Percentiles rank a stretch among this genome's conserved stretches.
Conservation (phyloP, 2,113 vertebrate genomes). For the Phodopus roborovskii region DNA sequence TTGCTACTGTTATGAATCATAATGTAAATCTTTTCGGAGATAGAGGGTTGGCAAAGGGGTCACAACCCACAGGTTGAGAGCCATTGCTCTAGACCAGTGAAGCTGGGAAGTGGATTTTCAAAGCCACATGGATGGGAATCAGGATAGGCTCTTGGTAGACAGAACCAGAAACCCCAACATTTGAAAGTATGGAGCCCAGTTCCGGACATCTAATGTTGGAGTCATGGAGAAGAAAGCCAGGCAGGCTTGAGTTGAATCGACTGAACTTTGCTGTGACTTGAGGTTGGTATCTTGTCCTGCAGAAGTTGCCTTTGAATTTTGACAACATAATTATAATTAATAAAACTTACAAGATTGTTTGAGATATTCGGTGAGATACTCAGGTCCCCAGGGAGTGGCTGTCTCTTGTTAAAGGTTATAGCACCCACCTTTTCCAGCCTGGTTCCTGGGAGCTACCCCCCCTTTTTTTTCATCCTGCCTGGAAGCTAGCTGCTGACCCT, state of each 20-base stretch:
- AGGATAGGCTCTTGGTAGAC: neutral
- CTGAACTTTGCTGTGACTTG: neutral
- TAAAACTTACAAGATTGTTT: neutral
- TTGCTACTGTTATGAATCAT: neutral
- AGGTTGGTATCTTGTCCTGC: neutral
- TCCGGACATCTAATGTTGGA: neutral
- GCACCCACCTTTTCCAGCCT: too few species aligned
- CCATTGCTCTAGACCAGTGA: neutral
- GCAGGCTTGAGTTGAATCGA: neutral
- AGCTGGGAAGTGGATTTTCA: neutral
- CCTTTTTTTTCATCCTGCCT: neutral
- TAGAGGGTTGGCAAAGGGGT: neutral
- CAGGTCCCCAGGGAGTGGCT: neutral
- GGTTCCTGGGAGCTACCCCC: neutral
- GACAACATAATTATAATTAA: neutral
- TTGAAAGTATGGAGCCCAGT: neutral
- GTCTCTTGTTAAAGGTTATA: fast-evolving
- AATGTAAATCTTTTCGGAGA: neutral
- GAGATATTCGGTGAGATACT: neutral
- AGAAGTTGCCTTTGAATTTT: neutral
- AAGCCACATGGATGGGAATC: neutral
- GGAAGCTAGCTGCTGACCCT: slow-evolving; percentile 28
- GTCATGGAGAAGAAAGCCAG: neutral
- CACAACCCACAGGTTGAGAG: neutral
- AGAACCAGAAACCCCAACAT: neutral